Percentiles rank a stretch among this genome's conserved stretches.
phyloP scores from a whole-genome alignment of 2,797 vertebrate species.

The Ptychobarbus kaznakovi region DNA sequence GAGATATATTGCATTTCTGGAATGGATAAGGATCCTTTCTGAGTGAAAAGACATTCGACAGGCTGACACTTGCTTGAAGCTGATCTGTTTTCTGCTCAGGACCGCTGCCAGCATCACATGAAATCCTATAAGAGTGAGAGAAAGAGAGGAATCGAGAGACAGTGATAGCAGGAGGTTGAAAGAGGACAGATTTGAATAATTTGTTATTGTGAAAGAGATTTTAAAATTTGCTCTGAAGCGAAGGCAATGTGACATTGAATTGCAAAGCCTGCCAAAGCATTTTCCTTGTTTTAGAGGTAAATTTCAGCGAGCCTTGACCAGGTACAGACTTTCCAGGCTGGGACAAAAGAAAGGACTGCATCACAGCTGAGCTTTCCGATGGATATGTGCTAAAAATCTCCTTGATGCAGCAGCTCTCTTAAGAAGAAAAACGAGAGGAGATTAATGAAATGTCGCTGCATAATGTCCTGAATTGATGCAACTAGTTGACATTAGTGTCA shows the following conservation, averaged over 20 bases:
- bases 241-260: constrained; percentile 45
- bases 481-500: constrained; percentile 34
- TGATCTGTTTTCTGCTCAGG: constrained; percentile 21
- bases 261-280: constrained; percentile 30
- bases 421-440: constrained; percentile 40
- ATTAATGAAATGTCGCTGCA: constrained; percentile 40
- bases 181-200: constrained; percentile 48
- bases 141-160: background rate
- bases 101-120: constrained; percentile 26
- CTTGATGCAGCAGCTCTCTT: constrained; percentile 11
- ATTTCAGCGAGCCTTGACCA: constrained; percentile 23
- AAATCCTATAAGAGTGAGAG: constrained; percentile 1
- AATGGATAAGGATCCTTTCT: constrained; percentile 21
- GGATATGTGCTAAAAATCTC: background rate
- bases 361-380: background rate
- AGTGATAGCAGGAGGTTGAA: constrained; percentile 6
- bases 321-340: background rate
- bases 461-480: constrained; percentile 42
- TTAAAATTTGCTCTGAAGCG: constrained; percentile 45
- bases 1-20: constrained; percentile 38
- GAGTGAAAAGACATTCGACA: constrained; percentile 38
- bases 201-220: constrained; percentile 31
- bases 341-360: constrained; percentile 26
- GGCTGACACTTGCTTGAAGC: constrained; percentile 26
- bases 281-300: constrained; percentile 18